These are phyloP conservation scores for Theropithecus gelada DNA, from an alignment of 2,113 vertebrate species.

Conservation along the genomic window DNA sequence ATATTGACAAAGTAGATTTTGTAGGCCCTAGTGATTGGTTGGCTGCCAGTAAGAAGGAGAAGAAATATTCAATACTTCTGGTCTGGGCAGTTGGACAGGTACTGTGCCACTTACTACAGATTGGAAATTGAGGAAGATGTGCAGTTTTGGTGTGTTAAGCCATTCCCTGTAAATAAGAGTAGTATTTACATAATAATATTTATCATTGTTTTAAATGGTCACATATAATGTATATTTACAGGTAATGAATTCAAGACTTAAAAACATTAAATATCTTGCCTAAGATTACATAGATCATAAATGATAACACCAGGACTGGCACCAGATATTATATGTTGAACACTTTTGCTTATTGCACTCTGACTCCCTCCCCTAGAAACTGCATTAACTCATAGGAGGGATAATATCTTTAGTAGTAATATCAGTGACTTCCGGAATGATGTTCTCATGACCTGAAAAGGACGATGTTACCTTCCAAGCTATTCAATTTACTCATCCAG, in stretches of 20 bases:
- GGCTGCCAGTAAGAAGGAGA: neutral
- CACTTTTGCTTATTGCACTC: neutral
- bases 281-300: neutral
- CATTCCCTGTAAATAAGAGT: neutral
- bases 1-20: neutral
- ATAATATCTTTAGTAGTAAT: constrained; percentile 28
- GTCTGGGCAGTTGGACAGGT: neutral
- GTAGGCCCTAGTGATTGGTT: neutral
- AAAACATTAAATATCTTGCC: neutral
- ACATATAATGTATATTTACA: neutral
- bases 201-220: neutral
- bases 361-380: neutral
- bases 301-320: neutral
- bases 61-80: neutral
- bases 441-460: constrained; percentile 38
- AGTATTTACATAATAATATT: neutral
- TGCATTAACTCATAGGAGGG: neutral
- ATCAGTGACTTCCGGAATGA: constrained; percentile 53
- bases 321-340: neutral
- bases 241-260: neutral
- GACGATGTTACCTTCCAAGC: neutral
- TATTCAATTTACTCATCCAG: neutral
- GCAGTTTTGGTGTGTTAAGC: neutral
- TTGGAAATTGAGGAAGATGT: neutral
- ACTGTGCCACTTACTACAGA: neutral